phyloP scores from a whole-genome alignment of 2,888 invertebrate species.

The Marronus borbonicus region DNA sequence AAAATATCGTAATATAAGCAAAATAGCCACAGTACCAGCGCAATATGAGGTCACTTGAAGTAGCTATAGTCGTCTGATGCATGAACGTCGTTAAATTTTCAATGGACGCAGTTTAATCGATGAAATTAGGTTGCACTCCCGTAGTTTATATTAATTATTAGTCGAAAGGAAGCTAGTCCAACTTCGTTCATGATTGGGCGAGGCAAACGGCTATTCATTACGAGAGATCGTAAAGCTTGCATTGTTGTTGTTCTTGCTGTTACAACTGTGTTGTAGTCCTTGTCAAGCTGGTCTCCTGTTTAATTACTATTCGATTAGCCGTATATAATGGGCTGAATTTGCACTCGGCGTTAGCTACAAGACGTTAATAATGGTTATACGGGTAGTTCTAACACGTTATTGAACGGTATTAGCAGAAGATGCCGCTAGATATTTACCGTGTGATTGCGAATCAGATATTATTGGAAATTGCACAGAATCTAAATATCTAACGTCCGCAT shows the following conservation, averaged over 20 bases:
- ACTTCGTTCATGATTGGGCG: conserved; percentile 2
- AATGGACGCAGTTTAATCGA: not conserved
- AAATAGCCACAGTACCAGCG: no score
- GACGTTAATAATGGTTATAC: conserved; percentile 18
- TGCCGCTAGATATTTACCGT: not conserved
- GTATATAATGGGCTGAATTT: conserved; percentile 2
- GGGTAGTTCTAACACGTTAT: conserved; percentile 10
- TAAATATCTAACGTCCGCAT: no score
- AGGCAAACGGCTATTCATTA: not conserved
- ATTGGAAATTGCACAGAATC: no score
- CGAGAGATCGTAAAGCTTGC: conserved; percentile 6
- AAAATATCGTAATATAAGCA: no score
- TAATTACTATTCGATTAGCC: conserved; percentile 27
- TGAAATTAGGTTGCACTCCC: not conserved
- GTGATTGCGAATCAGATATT: no score
- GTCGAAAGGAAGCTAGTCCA: conserved; percentile 4
- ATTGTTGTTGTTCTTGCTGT: conserved; percentile 17
- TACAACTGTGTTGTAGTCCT: not conserved
- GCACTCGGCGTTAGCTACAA: conserved; percentile 13
- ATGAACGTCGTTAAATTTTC: not conserved
- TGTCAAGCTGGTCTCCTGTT: not conserved
- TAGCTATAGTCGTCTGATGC: not conserved
- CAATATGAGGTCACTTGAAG: no score
- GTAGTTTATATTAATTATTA: conserved; percentile 13
- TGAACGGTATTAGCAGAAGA: not conserved